These are phyloP conservation scores for Cephus sareptanus DNA, from an alignment of 2,888 invertebrate genomes.

Conservation along the genomic window DNA sequence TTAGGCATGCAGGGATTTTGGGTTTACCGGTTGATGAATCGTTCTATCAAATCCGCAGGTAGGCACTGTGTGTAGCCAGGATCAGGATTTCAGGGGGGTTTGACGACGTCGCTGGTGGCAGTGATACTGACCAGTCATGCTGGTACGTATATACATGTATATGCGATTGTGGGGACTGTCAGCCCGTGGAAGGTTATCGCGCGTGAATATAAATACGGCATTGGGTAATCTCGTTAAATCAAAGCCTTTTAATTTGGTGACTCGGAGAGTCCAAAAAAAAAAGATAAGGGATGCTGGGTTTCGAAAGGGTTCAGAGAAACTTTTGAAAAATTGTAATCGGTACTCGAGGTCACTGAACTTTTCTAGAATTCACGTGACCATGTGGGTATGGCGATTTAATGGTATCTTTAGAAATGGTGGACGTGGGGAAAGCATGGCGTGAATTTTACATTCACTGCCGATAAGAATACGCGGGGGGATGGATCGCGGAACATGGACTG, in stretches of 20 bases:
- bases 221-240: neutral
- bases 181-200: neutral
- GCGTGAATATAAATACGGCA: slow-evolving; percentile 2
- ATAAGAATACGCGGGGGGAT: neutral
- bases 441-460: neutral
- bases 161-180: neutral
- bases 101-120: neutral
- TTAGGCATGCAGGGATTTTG: slow-evolving; percentile 23
- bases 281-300: too few relatives aligned
- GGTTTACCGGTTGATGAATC: slow-evolving; percentile 36
- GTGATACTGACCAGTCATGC: neutral
- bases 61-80: neutral
- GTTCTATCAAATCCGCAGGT: slow-evolving; percentile 25
- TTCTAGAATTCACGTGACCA: neutral
- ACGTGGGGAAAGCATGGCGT: neutral
- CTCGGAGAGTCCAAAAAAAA: too few relatives aligned
- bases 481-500: neutral
- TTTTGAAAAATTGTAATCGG: neutral
- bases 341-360: neutral
- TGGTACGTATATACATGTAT: neutral
- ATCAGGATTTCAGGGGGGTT: neutral
- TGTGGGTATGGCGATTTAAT: neutral
- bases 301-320: neutral
- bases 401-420: neutral
- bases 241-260: neutral